Conservation (phyloP, 2,888 invertebrate genomes). For the Drosophila mulleri region DNA sequence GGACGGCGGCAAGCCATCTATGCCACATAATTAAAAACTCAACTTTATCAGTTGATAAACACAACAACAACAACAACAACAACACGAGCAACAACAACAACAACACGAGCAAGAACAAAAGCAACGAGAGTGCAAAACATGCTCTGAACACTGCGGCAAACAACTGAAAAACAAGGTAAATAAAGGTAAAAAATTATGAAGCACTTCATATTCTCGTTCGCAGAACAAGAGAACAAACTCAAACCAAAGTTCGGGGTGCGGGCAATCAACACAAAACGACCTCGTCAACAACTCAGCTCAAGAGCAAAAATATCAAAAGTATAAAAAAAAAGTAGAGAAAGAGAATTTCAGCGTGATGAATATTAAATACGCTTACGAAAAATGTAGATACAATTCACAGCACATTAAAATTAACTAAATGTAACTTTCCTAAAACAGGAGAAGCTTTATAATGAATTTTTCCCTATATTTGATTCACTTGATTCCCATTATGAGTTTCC, state of each 20-base stretch:
- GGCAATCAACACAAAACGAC: conserved; percentile 80
- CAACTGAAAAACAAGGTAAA: conserved; percentile 70
- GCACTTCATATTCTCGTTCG: conserved; percentile 70
- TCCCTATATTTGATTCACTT: not conserved
- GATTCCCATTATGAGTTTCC: too few species aligned
- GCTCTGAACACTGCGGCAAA: conserved; percentile 53
- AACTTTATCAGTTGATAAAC: conserved; percentile 68
- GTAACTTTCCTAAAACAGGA: too few species aligned
- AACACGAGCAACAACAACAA: too few species aligned
- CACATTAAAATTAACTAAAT: too few species aligned
- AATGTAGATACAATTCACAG: too few species aligned
- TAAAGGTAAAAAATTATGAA: conserved; percentile 77
- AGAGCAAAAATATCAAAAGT: conserved; percentile 72
- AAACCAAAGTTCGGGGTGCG: conserved; percentile 61
- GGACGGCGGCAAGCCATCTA: conserved; percentile 41
- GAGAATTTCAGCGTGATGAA: not conserved
- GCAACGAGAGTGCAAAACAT: conserved; percentile 44
- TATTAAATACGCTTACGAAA: not conserved
- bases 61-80: conserved; percentile 19
- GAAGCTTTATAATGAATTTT: not conserved
- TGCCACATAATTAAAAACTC: conserved; percentile 70
- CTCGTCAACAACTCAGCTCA: conserved; percentile 76
- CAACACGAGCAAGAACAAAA: conserved; percentile 1
- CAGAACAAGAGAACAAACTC: conserved; percentile 59
- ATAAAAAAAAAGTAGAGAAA: conserved; percentile 30